phyloP scores from a whole-genome alignment of 2,888 invertebrate genomes.

The Bellardia bayeri region DNA sequence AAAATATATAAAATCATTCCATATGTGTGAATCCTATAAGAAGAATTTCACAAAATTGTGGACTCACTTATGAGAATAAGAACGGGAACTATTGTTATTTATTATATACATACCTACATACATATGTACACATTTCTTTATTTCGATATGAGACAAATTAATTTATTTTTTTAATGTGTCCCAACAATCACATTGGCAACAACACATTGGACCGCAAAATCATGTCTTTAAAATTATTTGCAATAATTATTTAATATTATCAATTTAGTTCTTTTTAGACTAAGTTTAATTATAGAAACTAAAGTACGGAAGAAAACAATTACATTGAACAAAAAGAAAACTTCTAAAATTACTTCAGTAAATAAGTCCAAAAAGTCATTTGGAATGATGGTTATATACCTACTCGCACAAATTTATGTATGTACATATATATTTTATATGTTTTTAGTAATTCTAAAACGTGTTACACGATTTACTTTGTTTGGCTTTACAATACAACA shows the following conservation, averaged over 20 bases:
- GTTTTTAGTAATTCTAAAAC: no score
- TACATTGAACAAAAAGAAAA: background rate
- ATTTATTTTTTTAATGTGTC: no score
- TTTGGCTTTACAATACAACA: background rate
- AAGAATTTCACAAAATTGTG: background rate
- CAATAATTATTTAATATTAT: conserved; percentile 2
- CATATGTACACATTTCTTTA: no score
- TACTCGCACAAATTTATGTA: no score
- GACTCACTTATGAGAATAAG: background rate
- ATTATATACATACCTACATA: background rate
- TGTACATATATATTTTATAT: no score
- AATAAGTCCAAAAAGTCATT: background rate
- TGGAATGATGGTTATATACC: conserved; percentile 4
- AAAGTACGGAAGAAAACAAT: conserved; percentile 1
- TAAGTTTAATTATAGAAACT: conserved; percentile 35
- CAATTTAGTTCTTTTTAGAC: conserved; percentile 22
- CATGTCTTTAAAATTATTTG: background rate
- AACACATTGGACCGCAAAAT: background rate
- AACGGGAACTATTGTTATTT: background rate
- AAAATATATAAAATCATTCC: background rate
- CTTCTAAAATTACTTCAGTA: background rate
- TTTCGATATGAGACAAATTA: no score
- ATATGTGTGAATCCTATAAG: background rate
- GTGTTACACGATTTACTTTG: background rate
- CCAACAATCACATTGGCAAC: no score